Base-by-base conservation (phyloP, 2,888 invertebrate species). In the Limnephilus lunatus region DNA sequence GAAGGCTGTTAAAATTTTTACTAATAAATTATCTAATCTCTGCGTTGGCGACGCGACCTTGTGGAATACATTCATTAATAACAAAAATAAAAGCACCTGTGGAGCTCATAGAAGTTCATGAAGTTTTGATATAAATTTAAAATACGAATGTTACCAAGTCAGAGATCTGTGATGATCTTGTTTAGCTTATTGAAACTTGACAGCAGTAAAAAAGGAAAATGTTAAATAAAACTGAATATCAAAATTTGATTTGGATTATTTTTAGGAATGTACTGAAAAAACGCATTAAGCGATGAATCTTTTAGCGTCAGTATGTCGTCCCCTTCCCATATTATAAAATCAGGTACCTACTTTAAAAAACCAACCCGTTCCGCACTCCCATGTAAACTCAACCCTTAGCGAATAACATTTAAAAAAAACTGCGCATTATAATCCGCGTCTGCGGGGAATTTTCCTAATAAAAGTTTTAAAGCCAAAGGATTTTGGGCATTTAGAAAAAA, bases 381-480 rank as follows among this genome's bases (percentile, higher is more conserved):
- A 30, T 39, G 81, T 81, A 89, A 91, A 83, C 90, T 81, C 89
- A 89, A 88, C 92, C 91, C 91, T 90, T 89, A 85, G 30, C 89
- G 68, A 44, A 91, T 82, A 81, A 91, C 91, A 91, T 92, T 92
- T 30, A 90, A 92, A 92, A 92, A 92, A 91, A 92, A 91, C 88
- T 89, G 91, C 91, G 91, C 91, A 91, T 93, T 92, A 90, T 92
- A 93, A 93, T 93, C 93, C 90, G 81, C 81, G 92, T 92, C 93
- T 92, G 81, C 91, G 39, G 93, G 93, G 93, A 93, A 89, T 92
- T 93, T 92, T 92, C 89, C 93, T 93, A 93, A 92, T 93, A 93
- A 93, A 93, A 93, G 92, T 93, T 93, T 93, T 93, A 93, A 93
- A 93, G 93, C 93, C 93, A 90, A 92, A 93, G 93, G 93, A 92